Percentiles rank a stretch among this genome's conserved stretches.
Conservation (phyloP, 2,113 vertebrate genomes). For the Rhagologus leucostigma region DNA sequence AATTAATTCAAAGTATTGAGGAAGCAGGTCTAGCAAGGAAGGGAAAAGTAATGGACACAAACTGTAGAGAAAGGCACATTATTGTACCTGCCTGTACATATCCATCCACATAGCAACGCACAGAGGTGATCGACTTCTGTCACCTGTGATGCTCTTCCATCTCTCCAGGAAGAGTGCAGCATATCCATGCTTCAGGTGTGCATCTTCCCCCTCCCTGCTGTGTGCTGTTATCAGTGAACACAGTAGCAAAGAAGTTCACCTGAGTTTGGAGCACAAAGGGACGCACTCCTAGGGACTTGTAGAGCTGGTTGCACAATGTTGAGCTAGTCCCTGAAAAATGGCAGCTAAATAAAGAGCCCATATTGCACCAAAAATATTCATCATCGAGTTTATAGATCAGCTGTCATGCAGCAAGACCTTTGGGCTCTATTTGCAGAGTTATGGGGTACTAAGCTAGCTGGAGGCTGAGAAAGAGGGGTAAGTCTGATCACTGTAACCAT, state of each 20-base stretch:
- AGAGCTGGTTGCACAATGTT: background rate
- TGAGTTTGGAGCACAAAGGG: background rate
- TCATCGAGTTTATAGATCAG: background rate
- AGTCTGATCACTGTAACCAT: background rate
- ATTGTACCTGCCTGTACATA: background rate
- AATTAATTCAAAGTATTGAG: background rate
- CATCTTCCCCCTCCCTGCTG: background rate
- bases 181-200: background rate
- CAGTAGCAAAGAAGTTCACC: background rate
- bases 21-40: background rate
- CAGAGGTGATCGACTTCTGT: background rate
- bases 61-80: background rate
- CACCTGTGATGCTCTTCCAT: background rate
- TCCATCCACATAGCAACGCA: fast-evolving
- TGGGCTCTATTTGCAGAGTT: background rate
- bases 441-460: background rate
- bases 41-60: background rate
- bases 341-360: background rate
- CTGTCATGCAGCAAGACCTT: background rate
- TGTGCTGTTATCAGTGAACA: background rate
- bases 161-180: background rate
- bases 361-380: background rate
- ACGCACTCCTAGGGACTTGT: background rate
- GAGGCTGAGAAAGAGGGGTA: background rate
- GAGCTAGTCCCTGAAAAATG: background rate